Evolutionary conservation across 2,113 vertebrate genomes (phyloP).

Genomic region (Zosterops borbonicus): DNA sequence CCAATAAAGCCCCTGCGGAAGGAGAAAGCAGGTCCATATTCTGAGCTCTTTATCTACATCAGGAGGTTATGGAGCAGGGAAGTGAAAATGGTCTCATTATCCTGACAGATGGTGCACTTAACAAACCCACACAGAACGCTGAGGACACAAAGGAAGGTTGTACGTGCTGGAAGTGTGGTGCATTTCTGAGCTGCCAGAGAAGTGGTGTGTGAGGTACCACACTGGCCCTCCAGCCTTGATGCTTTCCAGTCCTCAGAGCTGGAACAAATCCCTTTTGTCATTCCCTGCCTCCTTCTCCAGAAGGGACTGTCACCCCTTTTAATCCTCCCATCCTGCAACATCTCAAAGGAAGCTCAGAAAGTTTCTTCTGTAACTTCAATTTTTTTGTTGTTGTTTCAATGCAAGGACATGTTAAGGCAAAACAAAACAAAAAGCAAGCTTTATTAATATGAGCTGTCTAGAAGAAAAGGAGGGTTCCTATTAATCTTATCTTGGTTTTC

Average conservation of each 20-base stretch:
- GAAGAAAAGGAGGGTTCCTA: not conserved
- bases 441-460: not conserved
- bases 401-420: not conserved
- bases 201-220: not conserved
- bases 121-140: not conserved
- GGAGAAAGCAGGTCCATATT: not conserved
- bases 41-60: not conserved
- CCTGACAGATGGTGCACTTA: conserved; percentile 14
- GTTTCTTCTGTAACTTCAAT: not conserved
- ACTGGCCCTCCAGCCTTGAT: not conserved
- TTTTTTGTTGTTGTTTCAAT: not conserved
- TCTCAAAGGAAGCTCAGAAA: not conserved
- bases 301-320: not conserved
- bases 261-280: not conserved
- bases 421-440: not conserved
- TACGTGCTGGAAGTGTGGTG: not conserved
- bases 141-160: not conserved
- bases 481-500: not conserved
- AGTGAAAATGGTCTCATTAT: conserved; percentile 13
- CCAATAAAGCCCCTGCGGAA: not conserved
- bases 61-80: not conserved
- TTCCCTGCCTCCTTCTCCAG: not conserved
- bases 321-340: not conserved
- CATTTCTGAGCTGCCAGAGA: not conserved
- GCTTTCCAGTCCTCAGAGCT: not conserved